phyloP scores from a whole-genome alignment of 1,140 invertebrate genomes.

The Cyrtorhinus lividipennis region DNA sequence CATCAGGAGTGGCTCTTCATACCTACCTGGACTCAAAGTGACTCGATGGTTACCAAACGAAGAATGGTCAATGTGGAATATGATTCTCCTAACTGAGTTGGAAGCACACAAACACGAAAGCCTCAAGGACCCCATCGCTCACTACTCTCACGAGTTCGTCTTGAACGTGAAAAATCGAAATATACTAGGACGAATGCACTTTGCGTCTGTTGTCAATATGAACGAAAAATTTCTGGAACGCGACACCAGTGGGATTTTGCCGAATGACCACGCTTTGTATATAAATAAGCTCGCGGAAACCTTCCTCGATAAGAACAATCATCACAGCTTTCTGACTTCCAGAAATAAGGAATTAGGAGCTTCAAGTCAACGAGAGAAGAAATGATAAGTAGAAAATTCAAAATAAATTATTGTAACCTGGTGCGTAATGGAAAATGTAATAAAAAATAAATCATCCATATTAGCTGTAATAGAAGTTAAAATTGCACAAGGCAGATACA shows the following conservation, averaged over 20 bases:
- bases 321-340: too few relatives aligned
- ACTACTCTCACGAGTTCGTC: neutral
- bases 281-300: neutral
- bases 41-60: constrained; percentile 1
- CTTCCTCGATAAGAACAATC: too few relatives aligned
- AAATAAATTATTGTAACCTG: too few relatives aligned
- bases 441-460: too few relatives aligned
- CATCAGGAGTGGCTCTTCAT: neutral
- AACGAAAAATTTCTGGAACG: neutral
- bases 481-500: too few relatives aligned
- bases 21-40: constrained; percentile 5
- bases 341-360: too few relatives aligned
- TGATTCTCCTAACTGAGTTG: constrained; percentile 2
- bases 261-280: neutral
- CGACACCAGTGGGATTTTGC: neutral
- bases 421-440: too few relatives aligned
- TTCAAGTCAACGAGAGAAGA: too few relatives aligned
- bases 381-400: too few relatives aligned
- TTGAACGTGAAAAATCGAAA: neutral
- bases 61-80: constrained; percentile 12
- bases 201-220: neutral
- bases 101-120: constrained; percentile 3
- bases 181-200: neutral
- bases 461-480: too few relatives aligned
- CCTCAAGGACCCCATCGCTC: neutral